Evolutionary conservation across 2,797 vertebrate genomes (phyloP), one percentile per base, ranked within the genome.

Genomic region (Spatula versicolor): DNA sequence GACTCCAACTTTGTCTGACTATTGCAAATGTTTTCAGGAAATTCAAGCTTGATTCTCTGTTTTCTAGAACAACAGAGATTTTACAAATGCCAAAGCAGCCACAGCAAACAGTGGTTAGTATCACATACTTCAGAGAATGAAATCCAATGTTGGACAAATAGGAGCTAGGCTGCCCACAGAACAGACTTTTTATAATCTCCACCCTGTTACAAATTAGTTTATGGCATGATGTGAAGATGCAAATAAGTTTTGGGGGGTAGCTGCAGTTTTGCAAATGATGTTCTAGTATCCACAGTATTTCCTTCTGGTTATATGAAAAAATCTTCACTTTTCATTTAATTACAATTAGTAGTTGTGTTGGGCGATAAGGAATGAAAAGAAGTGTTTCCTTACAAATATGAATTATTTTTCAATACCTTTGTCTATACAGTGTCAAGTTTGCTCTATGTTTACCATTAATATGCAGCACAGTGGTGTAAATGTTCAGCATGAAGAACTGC

Each of bases 81-180:
- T 69, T 69, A 90, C 31, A 83, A 88, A 92, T 39, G 71, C 59
- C 67, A 88, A 89, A 83, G 52, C 9, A 83, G 73, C 30, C 31
- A 10, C 46, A 90, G 43, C 10, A 30, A 89, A 62, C 39, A 84
- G 59, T 31, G 35, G 69, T 75, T 87, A 90, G 50, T 62, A 91
- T 87, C 59, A 48, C 21, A 83, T 45, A 81, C 23, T 80, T 91
- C 84, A 95, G 30, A 69, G 59, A 79, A 88, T 81, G 69, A 92
- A 78, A 90, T 56, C 16, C 20, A 55, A 0, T 21, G 23, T 58
- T 80, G 66, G 69, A 75, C 62, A 87, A 93, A 68, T 76, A 73
- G 4, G 19, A n/a, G 25, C 25, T 86, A 90, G 43, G 41, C 55
- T 88, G 28, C 39, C 17, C 58, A 67, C 46, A 88, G 58, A 88